These are phyloP conservation scores for Lepidostoma basale DNA, from an alignment of 1,140 invertebrate species.

Conservation along the genomic window DNA sequence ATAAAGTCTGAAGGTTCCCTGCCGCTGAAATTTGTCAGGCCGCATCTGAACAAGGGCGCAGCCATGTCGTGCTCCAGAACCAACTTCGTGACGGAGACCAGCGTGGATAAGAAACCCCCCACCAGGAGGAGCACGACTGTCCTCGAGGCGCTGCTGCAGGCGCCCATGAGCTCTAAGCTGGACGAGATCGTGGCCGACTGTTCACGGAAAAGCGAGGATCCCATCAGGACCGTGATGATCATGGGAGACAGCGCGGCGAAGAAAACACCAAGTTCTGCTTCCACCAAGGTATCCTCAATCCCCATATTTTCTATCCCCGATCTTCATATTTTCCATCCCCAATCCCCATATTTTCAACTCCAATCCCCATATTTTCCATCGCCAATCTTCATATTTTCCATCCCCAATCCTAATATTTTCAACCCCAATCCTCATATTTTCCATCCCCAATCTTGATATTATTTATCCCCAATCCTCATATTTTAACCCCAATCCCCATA, in stretches of 20 bases:
- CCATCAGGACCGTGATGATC: neutral
- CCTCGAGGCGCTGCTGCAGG: conserved; percentile 4
- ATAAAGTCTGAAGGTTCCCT: neutral
- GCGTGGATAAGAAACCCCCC: neutral
- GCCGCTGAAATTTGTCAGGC: neutral
- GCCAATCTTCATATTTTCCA: too few species aligned
- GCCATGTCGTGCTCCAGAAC: neutral
- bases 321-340: too few species aligned
- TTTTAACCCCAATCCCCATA: too few species aligned
- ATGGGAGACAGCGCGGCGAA: conserved; percentile 15
- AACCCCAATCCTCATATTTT: too few species aligned
- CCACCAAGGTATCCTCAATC: neutral
- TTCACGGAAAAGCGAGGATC: neutral
- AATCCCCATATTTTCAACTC: too few species aligned
- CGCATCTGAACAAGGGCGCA: neutral
- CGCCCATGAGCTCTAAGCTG: conserved; percentile 12
- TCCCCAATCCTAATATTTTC: too few species aligned
- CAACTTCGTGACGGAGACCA: neutral
- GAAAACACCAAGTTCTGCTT: neutral
- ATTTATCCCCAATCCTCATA: too few species aligned
- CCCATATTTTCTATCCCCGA: too few species aligned
- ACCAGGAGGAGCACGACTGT: neutral
- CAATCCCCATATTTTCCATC: too few species aligned
- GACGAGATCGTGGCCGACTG: conserved; percentile 12
- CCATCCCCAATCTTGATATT: too few species aligned